A percentile compares a stretch with the other conserved stretches of the same genome.
Conservation (phyloP, 2,888 invertebrate genomes). For the Pogonocherus hispidulus region DNA sequence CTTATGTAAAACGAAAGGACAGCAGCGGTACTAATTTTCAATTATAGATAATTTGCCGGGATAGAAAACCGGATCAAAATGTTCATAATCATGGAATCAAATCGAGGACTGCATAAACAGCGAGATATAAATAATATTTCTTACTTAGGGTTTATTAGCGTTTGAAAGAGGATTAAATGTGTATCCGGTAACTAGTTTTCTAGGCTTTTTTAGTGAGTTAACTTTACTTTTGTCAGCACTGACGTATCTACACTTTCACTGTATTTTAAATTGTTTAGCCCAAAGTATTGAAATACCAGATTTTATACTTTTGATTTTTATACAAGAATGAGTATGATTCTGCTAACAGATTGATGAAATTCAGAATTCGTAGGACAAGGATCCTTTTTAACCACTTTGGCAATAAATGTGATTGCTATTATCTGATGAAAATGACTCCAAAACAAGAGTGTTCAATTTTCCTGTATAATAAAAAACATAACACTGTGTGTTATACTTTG, state of each 20-base stretch:
- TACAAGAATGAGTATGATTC: too few species aligned
- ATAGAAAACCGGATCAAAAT: conserved; percentile 34
- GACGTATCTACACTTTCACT: neutral
- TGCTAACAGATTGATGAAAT: too few species aligned
- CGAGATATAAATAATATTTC: conserved; percentile 22
- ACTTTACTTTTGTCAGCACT: conserved; percentile 1
- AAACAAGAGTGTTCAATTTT: too few species aligned
- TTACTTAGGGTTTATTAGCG: conserved; percentile 23
- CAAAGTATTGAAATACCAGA: too few species aligned
- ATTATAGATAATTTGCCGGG: conserved; percentile 36
- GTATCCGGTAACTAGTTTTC: conserved; percentile 15
- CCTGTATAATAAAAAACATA: too few species aligned
- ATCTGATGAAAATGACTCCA: too few species aligned
- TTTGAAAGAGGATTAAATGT: conserved; percentile 23
- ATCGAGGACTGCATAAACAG: conserved; percentile 16
- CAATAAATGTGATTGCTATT: too few species aligned
- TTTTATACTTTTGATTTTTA: too few species aligned
- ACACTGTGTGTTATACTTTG: too few species aligned
- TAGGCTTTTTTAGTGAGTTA: conserved; percentile 4
- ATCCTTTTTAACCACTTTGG: too few species aligned
- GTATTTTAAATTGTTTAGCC: neutral
- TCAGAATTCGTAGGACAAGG: too few species aligned
- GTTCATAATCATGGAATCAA: conserved; percentile 28
- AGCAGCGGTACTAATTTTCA: conserved; percentile 37
- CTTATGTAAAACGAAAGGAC: conserved; percentile 32